Base-by-base conservation (phyloP, 2,797 vertebrate species). In the Avahi laniger region DNA sequence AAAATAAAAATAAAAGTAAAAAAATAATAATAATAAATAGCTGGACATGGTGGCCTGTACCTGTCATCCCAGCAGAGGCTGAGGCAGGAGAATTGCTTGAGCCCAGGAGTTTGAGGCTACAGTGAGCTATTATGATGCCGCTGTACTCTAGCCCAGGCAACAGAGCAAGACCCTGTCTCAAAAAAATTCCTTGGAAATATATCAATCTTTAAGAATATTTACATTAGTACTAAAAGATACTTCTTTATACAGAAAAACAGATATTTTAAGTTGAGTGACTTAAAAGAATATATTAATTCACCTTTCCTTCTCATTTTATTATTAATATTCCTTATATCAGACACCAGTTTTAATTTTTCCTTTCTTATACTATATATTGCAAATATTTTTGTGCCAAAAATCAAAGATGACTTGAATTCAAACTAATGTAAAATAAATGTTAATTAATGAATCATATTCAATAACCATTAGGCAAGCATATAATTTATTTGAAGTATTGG, bases 341-440 rank as follows among this genome's bases (percentile, higher is more conserved):
- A 82, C 2, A 43, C 15, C 17, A 61, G 10, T 84, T 94, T 75
- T 79, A 75, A n/a, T 57, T 80, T 95, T 95, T 81, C 8, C 30
- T 88, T 57, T 6, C 28, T 85, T 72, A 52, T 73, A 67, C n/a
- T 81, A 48, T 78, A 54, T 35, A 33, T 80, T 76, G 15, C 13
- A 95, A 86, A 26, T 41, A 63, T 57, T 80, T 94, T 95, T 91
- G 15, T 87, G 15, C 26, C 48, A 82, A 82, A 92, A 83, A 63
- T 73, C n/a, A 75, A 96, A 84, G 14, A 86, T 65, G 18, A 94
- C 9, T 88, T 79, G 43, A 81, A 54, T 22, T 96, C 52, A 83
- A 65, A 46, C 5, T 92, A 38, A 28, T 90, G 28, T 61, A 63
- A 69, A 69, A 96, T 88, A 90, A 92, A 26, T 50, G 17, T 79